A percentile compares a stretch with the other conserved stretches of the same genome.
Conservation (phyloP, 2,888 invertebrate species). For the Eucriotettix oculatus region DNA sequence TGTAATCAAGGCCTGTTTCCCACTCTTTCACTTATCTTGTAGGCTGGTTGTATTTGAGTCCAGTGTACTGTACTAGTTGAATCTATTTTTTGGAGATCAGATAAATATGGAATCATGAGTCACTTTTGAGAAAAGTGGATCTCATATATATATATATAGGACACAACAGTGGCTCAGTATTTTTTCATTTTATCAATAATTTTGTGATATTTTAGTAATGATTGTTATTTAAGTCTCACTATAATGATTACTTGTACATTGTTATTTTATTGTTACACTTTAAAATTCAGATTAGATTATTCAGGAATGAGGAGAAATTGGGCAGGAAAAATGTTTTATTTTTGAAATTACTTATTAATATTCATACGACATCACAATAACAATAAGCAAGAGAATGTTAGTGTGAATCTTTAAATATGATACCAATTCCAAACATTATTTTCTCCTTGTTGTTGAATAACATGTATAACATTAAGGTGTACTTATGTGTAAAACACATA, state of each 20-base stretch:
- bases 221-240: slow-evolving; percentile 37
- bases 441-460: slow-evolving; percentile 29
- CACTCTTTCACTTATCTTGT: slow-evolving; percentile 15
- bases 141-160: slow-evolving; percentile 13
- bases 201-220: slow-evolving; percentile 39
- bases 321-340: slow-evolving; percentile 26
- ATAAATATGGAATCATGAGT: slow-evolving; percentile 13
- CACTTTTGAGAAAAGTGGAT: slow-evolving; percentile 15
- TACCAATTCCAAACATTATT: slow-evolving; percentile 12
- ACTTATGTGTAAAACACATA: slow-evolving; percentile 11
- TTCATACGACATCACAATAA: not conserved
- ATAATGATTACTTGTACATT: slow-evolving; percentile 22
- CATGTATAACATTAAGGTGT: slow-evolving; percentile 11
- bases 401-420: not conserved
- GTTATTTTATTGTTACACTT: slow-evolving; percentile 24
- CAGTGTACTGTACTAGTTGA: slow-evolving; percentile 13
- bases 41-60: slow-evolving; percentile 15
- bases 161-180: slow-evolving; percentile 31
- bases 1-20: slow-evolving; percentile 11
- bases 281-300: slow-evolving; percentile 29
- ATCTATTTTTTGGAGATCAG: slow-evolving; percentile 15
- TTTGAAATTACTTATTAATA: slow-evolving; percentile 24
- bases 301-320: slow-evolving; percentile 27
- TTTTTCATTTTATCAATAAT: slow-evolving; percentile 33
- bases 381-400: not conserved